Percentiles rank a stretch among this genome's conserved stretches.
phyloP scores from a whole-genome alignment of 2,888 invertebrate species.

The Oeneis ivallda region DNA sequence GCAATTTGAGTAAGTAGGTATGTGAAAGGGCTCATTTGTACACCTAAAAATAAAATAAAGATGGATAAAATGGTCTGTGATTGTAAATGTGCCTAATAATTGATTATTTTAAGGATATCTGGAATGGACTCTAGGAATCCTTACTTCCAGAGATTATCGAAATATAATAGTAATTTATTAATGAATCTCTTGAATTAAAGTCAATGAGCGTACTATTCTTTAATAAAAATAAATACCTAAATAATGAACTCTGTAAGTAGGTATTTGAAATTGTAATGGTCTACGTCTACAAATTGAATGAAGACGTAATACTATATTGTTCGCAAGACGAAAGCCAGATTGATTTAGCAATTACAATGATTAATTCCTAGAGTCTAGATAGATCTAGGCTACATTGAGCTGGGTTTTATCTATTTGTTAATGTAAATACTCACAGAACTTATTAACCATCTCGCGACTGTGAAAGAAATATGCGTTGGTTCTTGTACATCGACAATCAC shows the following conservation, averaged over 20 bases:
- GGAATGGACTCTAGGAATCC: no score
- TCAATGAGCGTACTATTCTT: not conserved
- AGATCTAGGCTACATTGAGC: slow-evolving; percentile 1
- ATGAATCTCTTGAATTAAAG: no score
- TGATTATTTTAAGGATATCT: no score
- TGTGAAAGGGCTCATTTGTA: no score
- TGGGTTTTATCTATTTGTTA: slow-evolving; percentile 11
- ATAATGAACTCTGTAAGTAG: not conserved
- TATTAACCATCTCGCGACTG: not conserved
- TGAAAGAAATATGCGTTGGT: not conserved
- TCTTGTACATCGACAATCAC: no score
- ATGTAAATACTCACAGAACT: not conserved
- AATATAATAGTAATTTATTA: no score
- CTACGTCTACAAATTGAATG: slow-evolving; percentile 3
- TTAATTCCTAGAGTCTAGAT: slow-evolving; percentile 2
- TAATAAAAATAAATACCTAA: not conserved
- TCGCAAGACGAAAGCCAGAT: slow-evolving; percentile 2
- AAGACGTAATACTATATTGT: slow-evolving; percentile 9
- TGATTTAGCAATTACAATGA: slow-evolving; percentile 19
- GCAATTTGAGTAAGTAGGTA: no score
- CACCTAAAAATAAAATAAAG: no score
- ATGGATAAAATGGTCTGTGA: no score
- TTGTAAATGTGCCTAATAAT: no score
- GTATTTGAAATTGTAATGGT: slow-evolving; percentile 7
- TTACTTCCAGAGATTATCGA: no score